A percentile compares a stretch with the other conserved stretches of the same genome.
These are phyloP conservation scores for Sicus ferrugineus DNA, from an alignment of 2,888 invertebrate genomes.

Conservation along the genomic window DNA sequence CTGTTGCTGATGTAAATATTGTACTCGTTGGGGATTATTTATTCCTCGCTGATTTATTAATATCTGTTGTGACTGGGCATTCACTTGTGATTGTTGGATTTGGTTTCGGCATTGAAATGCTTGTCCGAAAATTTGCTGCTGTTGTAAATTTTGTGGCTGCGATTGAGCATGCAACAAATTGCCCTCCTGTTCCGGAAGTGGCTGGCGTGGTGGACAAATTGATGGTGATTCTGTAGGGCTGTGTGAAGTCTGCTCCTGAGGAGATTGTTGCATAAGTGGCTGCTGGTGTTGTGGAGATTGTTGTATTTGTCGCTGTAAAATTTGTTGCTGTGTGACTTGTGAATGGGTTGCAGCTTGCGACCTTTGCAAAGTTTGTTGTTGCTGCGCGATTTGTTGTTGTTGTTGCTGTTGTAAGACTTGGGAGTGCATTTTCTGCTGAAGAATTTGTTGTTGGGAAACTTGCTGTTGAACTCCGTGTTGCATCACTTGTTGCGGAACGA, in stretches of 20 bases:
- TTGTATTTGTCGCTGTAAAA: constrained; percentile 53
- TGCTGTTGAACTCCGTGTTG: constrained; percentile 40
- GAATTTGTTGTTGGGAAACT: constrained; percentile 48
- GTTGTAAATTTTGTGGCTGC: constrained; percentile 60
- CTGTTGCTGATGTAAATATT: constrained; percentile 58
- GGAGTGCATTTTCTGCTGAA: constrained; percentile 41
- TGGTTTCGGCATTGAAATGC: constrained; percentile 51
- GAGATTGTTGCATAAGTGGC: constrained; percentile 43
- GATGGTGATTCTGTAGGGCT: constrained; percentile 46
- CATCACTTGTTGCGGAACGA: constrained; percentile 52
- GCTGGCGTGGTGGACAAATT: constrained; percentile 44
- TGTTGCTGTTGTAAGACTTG: constrained; percentile 49
- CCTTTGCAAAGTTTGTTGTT: constrained; percentile 61
- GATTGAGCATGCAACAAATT: constrained; percentile 39
- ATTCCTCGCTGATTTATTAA: constrained; percentile 62
- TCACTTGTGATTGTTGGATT: constrained; percentile 59
- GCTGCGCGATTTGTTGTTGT: constrained; percentile 54
- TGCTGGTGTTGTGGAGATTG: constrained; percentile 39
- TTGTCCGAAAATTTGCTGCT: constrained; percentile 40
- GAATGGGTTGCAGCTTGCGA: constrained; percentile 46
- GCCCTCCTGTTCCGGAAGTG: constrained; percentile 42
- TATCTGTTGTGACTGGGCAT: constrained; percentile 56
- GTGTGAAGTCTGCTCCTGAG: constrained; percentile 40
- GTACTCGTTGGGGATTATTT: constrained; percentile 59
- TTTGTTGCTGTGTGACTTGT: constrained; percentile 46